Base-by-base conservation (phyloP, 2,113 vertebrate species). In the Scomber japonicus region DNA sequence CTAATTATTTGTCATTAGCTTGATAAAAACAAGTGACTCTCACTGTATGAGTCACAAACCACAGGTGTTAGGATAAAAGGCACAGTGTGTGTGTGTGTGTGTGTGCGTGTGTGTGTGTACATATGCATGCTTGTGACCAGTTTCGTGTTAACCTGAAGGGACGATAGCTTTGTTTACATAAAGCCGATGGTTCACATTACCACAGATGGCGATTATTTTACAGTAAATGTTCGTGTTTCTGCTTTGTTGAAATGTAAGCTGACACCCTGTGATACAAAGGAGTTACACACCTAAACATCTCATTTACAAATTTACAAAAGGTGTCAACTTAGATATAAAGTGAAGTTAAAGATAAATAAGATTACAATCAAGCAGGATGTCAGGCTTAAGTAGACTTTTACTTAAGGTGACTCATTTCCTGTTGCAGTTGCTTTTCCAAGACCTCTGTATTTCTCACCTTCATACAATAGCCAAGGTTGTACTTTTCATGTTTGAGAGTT, bases 151-250 rank as follows among this genome's bases (percentile, higher is more conserved):
- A 65, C 8, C 24, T 27, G 17, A 48, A n/a, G 27, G 40, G 45
- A 21, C 0, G 53, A 19, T 6, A 4, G 50, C 16, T 55, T 81
- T 86, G 83, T 89, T 86, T 88, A 84, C 59, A 82, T 53, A 69
- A 71, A 69, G 65, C 61, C 13, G 4, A 12, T 70, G 72, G 75
- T 68, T 85, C 77, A 57, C 61, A 49, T 87, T 82, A 75, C 82
- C 10, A 46, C 63, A 57, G 17, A 72, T 56, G 53, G 57, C 17
- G 61, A 66, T 77, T 62, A 27, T 16, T 27, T 89, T 86, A 73
- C 88, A 84, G 53, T 68, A 79, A 65, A 63, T 78, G 76, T 85
- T 83, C 81, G 56, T 57, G 49, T 65, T 61, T 64, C 53, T 31
- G 40, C 45, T 46, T 51, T 19, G 30, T 27, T 83, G 53, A 30